These are phyloP conservation scores for Oreochromis aureus DNA, from an alignment of 2,113 vertebrate species.

Conservation along the genomic window DNA sequence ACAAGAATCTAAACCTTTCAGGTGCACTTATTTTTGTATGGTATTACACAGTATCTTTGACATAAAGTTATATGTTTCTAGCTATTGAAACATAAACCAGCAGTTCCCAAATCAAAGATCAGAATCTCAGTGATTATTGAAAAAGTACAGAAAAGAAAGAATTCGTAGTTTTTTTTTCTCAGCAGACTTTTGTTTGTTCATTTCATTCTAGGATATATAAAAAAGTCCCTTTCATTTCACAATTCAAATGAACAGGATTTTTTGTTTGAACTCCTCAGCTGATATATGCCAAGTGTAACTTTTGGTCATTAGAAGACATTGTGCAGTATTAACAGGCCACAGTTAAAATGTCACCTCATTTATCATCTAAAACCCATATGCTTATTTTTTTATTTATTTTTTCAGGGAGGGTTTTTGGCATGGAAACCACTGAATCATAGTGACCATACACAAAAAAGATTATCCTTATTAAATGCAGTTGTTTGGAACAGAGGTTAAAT, in stretches of 20 bases:
- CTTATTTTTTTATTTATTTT: not conserved
- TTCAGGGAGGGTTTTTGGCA: not conserved
- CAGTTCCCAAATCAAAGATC: not conserved
- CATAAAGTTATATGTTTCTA: not conserved
- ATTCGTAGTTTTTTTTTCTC: fast-evolving
- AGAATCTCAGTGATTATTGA: not conserved
- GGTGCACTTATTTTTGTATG: not conserved
- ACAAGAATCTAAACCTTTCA: not conserved
- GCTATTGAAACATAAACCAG: not conserved
- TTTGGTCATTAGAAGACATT: not conserved
- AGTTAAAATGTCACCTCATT: not conserved
- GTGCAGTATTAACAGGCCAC: not conserved
- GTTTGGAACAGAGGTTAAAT: not conserved
- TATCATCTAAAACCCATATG: not conserved
- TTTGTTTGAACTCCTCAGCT: not conserved
- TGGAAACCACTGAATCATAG: not conserved
- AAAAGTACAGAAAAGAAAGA: not conserved
- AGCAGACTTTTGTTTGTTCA: not conserved
- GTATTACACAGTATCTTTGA: not conserved
- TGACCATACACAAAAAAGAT: not conserved
- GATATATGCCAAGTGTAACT: not conserved
- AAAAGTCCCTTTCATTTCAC: not conserved
- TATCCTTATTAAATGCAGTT: not conserved
- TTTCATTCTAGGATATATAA: not conserved
- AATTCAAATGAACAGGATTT: not conserved